These are phyloP conservation scores for Erpobdella octoculata DNA, from an alignment of 2,888 invertebrate species.

Conservation along the genomic window DNA sequence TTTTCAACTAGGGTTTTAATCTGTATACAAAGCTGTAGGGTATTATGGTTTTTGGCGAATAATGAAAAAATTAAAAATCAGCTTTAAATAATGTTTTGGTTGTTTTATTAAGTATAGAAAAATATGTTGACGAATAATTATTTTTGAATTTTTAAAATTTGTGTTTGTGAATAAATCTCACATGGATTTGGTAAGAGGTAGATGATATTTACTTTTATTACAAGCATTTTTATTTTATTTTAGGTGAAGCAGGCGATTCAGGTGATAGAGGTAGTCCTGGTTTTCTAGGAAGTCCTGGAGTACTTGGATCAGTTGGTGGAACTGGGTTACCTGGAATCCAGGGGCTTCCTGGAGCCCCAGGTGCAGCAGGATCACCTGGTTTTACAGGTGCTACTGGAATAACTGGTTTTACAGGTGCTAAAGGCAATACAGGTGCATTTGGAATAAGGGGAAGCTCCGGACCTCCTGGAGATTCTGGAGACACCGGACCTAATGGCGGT, in stretches of 20 bases:
- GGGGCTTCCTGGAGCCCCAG: conserved; percentile 27
- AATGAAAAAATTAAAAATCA: no score
- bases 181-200: no score
- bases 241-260: not conserved
- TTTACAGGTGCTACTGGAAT: conserved; percentile 8
- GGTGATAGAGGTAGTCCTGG: not conserved
- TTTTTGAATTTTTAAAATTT: no score
- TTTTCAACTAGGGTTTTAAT: no score
- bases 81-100: no score
- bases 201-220: no score
- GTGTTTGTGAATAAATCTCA: no score
- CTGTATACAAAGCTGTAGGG: no score
- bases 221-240: no score
- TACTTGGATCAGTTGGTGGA: not conserved
- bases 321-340: conserved; percentile 28
- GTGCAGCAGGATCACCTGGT: conserved; percentile 28
- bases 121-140: no score
- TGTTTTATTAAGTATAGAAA: no score
- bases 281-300: conserved; percentile 4
- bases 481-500: conserved; percentile 19
- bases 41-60: no score
- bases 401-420: conserved; percentile 3
- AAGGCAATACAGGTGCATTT: not conserved
- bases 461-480: conserved; percentile 31
- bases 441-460: conserved; percentile 25